Evolutionary conservation across 2,888 invertebrate species (phyloP).

Genomic region (Macaria liturata): DNA sequence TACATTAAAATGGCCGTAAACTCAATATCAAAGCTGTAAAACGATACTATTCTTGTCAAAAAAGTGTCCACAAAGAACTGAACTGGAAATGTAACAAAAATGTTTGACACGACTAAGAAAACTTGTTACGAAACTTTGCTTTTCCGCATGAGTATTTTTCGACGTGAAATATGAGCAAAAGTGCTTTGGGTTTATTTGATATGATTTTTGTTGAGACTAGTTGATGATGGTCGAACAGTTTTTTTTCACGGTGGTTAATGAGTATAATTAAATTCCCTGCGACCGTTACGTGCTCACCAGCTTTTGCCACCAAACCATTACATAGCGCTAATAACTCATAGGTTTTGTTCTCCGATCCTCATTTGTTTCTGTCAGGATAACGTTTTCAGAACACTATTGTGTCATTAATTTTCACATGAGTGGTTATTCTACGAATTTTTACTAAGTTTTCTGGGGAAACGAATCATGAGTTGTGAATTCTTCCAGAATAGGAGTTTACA

Average conservation of each 20-base stretch:
- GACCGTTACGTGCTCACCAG: constrained; percentile 33
- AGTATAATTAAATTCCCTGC: constrained; percentile 35
- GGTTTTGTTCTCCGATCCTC: constrained; percentile 26
- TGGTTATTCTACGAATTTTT: background rate
- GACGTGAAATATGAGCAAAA: no score
- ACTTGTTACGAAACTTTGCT: constrained; percentile 4
- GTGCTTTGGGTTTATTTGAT: no score
- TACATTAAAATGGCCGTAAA: constrained; percentile 10
- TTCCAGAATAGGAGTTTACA: no score
- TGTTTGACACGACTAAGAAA: background rate
- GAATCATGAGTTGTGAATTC: background rate
- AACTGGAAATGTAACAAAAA: constrained; percentile 9
- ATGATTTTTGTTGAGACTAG: constrained; percentile 5
- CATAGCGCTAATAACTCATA: constrained; percentile 32
- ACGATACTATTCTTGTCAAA: no score
- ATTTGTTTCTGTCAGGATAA: constrained; percentile 16
- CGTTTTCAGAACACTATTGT: background rate
- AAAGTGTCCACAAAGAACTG: background rate
- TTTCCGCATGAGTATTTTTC: constrained; percentile 1
- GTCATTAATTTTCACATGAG: no score
- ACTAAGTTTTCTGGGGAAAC: background rate
- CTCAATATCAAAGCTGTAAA: constrained; percentile 6
- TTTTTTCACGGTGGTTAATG: constrained; percentile 37
- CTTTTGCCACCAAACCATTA: constrained; percentile 37
- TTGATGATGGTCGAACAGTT: constrained; percentile 27